Evolutionary conservation across 2,888 invertebrate species (phyloP).

Genomic region (Zygothrica quintamaculata): DNA sequence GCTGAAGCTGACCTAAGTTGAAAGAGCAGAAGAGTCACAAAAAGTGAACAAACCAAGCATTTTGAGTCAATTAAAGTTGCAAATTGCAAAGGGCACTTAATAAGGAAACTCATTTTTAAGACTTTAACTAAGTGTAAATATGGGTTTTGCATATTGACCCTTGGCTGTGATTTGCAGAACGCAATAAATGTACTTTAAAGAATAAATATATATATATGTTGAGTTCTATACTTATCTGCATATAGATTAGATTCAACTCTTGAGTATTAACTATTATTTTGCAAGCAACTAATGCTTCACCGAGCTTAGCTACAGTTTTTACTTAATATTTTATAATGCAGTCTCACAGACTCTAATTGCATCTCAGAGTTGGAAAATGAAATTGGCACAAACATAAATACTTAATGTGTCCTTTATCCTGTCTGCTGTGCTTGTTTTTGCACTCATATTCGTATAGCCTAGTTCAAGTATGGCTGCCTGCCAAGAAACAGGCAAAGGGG

Average conservation of each 20-base stretch:
- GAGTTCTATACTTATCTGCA: no score
- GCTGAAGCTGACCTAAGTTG: conserved; percentile 26
- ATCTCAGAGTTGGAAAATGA: conserved; percentile 10
- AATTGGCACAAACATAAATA: conserved; percentile 55
- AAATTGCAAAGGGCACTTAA: conserved; percentile 25
- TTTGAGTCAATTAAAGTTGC: conserved; percentile 35
- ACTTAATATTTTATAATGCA: conserved; percentile 11
- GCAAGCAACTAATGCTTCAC: no score
- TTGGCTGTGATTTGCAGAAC: conserved; percentile 7
- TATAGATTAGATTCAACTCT: no score
- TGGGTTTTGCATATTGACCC: conserved; percentile 15
- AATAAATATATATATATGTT: no score
- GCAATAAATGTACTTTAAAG: no score
- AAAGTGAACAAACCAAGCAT: background rate
- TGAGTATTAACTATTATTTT: no score
- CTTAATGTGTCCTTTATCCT: conserved; percentile 31
- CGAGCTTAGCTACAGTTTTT: no score
- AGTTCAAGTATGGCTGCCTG: conserved; percentile 17
- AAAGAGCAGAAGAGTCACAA: background rate
- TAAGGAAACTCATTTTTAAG: conserved; percentile 42
- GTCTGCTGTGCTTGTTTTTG: background rate
- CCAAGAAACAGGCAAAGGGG: conserved; percentile 34
- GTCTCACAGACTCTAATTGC: conserved; percentile 43
- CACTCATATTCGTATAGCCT: conserved; percentile 2
- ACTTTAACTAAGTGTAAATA: conserved; percentile 3